These are phyloP conservation scores for Sparidentex hasta DNA, from an alignment of 2,797 vertebrate genomes.

Conservation along the genomic window DNA sequence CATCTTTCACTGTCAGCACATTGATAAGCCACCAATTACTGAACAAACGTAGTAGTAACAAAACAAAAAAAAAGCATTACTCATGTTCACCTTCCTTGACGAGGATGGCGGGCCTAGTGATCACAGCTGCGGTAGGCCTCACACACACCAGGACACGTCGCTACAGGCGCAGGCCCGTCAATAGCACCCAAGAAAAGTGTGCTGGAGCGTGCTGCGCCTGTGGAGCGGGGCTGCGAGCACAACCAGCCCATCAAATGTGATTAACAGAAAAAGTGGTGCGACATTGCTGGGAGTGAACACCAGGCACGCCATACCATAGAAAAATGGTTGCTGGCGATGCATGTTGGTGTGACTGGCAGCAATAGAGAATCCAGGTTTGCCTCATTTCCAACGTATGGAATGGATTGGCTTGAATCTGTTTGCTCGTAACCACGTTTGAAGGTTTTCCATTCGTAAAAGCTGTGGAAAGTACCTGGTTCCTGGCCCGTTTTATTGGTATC, in stretches of 20 bases:
- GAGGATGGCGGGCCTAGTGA: neutral
- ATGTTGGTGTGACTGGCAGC: neutral
- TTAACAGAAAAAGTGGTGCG: too few species aligned
- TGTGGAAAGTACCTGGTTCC: neutral
- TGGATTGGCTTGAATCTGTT: neutral
- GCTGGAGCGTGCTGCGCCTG: too few species aligned
- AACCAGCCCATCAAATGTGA: too few species aligned
- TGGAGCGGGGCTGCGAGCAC: too few species aligned
- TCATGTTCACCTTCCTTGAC: neutral
- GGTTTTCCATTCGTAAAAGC: neutral
- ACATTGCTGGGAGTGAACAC: too few species aligned
- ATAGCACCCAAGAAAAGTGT: neutral
- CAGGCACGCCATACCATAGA: too few species aligned
- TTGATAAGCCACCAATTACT: neutral
- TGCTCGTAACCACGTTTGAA: neutral
- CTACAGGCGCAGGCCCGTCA: too few species aligned
- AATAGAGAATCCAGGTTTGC: too few species aligned
- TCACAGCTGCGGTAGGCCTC: neutral
- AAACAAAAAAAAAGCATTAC: neutral
- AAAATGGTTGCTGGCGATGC: too few species aligned
- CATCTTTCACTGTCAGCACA: neutral
- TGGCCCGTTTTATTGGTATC: too few species aligned
- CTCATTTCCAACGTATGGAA: too few species aligned
- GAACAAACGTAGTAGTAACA: neutral
- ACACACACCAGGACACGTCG: neutral